A percentile compares a stretch with the other conserved stretches of the same genome.
Conservation (phyloP, 2,797 vertebrate genomes). For the Sebastes diploproa region DNA sequence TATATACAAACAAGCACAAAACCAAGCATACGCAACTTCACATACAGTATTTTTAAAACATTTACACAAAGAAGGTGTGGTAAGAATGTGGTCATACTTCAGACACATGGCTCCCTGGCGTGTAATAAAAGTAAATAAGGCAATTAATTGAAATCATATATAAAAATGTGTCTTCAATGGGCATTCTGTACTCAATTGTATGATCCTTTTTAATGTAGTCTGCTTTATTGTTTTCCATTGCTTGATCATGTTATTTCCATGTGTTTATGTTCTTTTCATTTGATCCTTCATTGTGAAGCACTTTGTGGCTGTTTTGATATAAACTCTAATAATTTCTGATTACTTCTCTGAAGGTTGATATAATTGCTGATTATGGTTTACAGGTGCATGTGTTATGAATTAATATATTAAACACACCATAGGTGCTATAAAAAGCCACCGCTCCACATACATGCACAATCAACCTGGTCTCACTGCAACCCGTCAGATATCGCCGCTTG, state of each 20-base stretch:
- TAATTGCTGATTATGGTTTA: constrained; percentile 2
- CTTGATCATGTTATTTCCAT: constrained; percentile 22
- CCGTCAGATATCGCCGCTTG: no score
- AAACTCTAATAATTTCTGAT: constrained; percentile 32
- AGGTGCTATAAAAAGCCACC: constrained; percentile 3
- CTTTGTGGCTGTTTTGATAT: constrained; percentile 7
- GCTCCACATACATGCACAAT: no score
- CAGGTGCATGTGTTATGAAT: constrained; percentile 25
- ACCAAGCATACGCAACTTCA: background rate
- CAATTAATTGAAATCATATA: constrained; percentile 3
- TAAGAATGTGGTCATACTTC: background rate
- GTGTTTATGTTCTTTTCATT: constrained; percentile 21
- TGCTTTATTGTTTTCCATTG: constrained; percentile 3
- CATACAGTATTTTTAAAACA: background rate
- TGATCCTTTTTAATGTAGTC: background rate
- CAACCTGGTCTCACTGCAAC: accelerated
- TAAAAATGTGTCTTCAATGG: background rate
- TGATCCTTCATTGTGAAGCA: background rate
- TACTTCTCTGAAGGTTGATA: constrained; percentile 9
- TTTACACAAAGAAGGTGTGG: background rate
- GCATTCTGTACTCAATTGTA: background rate
- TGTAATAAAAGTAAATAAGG: constrained; percentile 14
- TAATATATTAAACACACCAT: constrained; percentile 11
- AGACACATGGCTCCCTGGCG: background rate
- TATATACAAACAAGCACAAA: background rate